Evolutionary conservation across 2,113 vertebrate genomes (phyloP).

Genomic region (Sciurus niger): DNA sequence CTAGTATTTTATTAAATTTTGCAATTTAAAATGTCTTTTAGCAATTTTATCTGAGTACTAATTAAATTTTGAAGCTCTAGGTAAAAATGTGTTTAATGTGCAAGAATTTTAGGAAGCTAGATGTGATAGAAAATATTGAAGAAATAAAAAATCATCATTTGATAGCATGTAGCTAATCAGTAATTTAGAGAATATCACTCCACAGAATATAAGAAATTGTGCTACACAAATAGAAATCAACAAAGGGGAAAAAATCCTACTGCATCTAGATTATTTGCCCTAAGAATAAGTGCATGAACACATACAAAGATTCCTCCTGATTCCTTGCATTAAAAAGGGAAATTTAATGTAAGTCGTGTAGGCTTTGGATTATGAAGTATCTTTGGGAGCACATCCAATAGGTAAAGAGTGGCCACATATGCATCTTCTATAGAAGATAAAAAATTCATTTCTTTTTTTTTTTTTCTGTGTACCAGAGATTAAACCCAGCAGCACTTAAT

Average conservation of each 20-base stretch:
- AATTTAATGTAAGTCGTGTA: neutral
- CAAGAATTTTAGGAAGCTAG: neutral
- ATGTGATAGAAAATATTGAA: neutral
- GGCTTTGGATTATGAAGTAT: neutral
- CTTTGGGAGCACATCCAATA: neutral
- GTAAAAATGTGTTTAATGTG: neutral
- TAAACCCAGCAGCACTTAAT: too few relatives aligned
- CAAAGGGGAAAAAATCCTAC: neutral
- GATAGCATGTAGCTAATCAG: neutral
- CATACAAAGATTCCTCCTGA: neutral
- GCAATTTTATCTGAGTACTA: neutral
- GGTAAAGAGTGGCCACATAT: neutral
- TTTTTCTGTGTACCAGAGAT: too few relatives aligned
- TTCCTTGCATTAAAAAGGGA: neutral
- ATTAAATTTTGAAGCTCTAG: neutral
- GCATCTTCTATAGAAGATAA: neutral
- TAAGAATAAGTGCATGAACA: neutral
- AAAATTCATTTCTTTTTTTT: neutral
- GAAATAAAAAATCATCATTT: neutral
- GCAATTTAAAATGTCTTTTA: slow-evolving; percentile 17
- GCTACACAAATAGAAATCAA: neutral
- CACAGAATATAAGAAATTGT: neutral
- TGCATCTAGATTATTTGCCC: neutral
- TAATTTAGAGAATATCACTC: neutral
- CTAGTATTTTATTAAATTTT: neutral